Evolutionary conservation across 2,888 invertebrate species (phyloP), one percentile per base, ranked within the genome.

Genomic region (Buathra laborator): DNA sequence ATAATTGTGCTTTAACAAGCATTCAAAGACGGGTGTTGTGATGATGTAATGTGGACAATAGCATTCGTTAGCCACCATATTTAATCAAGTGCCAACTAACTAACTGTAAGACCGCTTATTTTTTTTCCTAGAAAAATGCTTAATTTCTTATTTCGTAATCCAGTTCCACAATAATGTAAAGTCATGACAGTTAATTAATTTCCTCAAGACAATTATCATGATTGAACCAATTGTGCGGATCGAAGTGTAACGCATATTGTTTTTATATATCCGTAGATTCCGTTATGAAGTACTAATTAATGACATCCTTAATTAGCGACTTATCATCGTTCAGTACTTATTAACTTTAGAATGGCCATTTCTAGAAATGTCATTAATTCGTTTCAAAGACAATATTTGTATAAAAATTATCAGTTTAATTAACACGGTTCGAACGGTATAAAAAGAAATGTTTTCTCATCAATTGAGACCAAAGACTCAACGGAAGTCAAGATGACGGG

Each of bases 401-500:
- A 9, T 3, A 53, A 53, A 16, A 53, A 53, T 16, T 19, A 53
- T 1, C 9, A 53, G 19, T 16, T 53, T n/a, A 48, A 19, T 19
- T 9, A 9, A 53, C 2, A 3, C 59, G 29, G 0, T 29, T 29
- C 10, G 24, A 12, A 12, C 59, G 24, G 59, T 59, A 59, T 59
- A 59, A 10, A 59, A 59, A 14, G 29, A 12, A 3, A 24, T 4
- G 12, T 29, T 19, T 24, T 29, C 29, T 59, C 29, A 1, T 48
- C 48, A 48, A 14, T 29, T 24, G 29, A 4, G 12, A 24, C 24
- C 24, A 59, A 24, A 24, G 4, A 59, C 4, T 14, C 24, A 29
- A 14, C 3, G 3, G 12, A 48, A 12, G 37, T 29, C 62, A 68
- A 7, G 32, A 81, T 81, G 81, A 43, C 62, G n/a, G n/a, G 46